Evolutionary conservation across 2,113 vertebrate species (phyloP), one percentile per base, ranked within the genome.

Genomic region (Sceloporus undulatus): DNA sequence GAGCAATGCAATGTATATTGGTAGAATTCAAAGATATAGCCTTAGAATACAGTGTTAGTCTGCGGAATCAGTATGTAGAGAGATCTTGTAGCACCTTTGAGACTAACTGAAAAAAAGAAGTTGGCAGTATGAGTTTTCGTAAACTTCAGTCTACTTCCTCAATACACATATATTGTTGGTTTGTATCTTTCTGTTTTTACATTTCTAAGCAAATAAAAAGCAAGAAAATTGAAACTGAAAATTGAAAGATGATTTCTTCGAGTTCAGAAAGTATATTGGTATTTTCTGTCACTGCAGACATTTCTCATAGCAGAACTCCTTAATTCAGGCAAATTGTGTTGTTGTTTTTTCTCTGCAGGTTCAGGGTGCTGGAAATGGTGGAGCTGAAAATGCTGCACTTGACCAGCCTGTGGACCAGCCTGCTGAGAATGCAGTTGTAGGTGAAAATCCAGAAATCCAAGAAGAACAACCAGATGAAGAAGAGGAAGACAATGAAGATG

Each of bases 401-500:
- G 97, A 97, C 1, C 96, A 96, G 42, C 97, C 97, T 34, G 98
- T 96, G 66, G 97, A 98, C 62, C 95, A 96, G 0, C 97, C 97
- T 52, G 98, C 97, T 4, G 98, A 98, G 93, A 97, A 99, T 2
- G 97, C 96, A 18, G 98, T 97, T 56, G 97, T 97, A 3, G 98
- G 98, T 0, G 98, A 98, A 88, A 98, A 98, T 87, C 98, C 98
- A 1, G 98, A 98, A 8, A 96, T 93, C 5, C 98, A 97, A 90
- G 97, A 97, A 23, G 98, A 98, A 38, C 98, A 97, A 90, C 97
- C 93, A 0, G 98, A 99, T 85, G 98, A 99, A 29, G 97, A 98
- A 10, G 98, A 99, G 75, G 97, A 98, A 3, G 98, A 98, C 29
- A 98, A 99, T 0, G 98, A 98, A 73, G 98, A 99, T 4, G 98